Evolutionary conservation across 1,140 invertebrate species (phyloP).

Genomic region (Anoplophora glabripennis): DNA sequence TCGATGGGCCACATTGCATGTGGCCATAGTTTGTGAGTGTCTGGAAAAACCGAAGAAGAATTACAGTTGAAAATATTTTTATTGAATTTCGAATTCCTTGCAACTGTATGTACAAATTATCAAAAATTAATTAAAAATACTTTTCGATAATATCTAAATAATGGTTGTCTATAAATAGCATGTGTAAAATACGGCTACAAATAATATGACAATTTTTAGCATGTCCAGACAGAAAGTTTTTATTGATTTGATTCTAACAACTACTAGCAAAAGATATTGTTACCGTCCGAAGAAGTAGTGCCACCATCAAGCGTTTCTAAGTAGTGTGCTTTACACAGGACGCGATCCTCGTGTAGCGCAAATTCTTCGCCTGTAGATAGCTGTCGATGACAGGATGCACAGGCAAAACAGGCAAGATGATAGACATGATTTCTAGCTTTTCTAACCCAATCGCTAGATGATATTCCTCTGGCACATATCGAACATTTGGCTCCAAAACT

Average conservation of each 20-base stretch:
- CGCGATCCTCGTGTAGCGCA: constrained; percentile 85
- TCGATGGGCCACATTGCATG: no score
- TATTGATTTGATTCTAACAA: constrained; percentile 10
- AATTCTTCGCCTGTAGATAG: constrained; percentile 97
- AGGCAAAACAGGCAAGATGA: constrained; percentile 97
- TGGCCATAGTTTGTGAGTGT: no score
- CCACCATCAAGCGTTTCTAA: constrained; percentile 90
- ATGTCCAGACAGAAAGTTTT: background rate
- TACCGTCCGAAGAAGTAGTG: constrained; percentile 82
- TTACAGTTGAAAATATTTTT: no score
- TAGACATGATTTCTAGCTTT: constrained; percentile 92
- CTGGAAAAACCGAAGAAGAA: no score
- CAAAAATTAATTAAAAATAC: no score
- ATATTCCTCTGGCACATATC: constrained; percentile 89
- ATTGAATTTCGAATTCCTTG: no score
- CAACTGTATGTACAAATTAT: no score
- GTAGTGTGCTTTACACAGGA: constrained; percentile 96
- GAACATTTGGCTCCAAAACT: constrained; percentile 95
- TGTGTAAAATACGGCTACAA: no score
- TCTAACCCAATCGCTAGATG: constrained; percentile 94
- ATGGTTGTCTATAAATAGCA: no score
- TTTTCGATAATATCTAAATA: no score
- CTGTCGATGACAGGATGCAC: constrained; percentile 95
- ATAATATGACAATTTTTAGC: no score
- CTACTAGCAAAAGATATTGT: constrained; percentile 27